Base-by-base conservation (phyloP, 2,113 vertebrate species). In the Prinia subflava region DNA sequence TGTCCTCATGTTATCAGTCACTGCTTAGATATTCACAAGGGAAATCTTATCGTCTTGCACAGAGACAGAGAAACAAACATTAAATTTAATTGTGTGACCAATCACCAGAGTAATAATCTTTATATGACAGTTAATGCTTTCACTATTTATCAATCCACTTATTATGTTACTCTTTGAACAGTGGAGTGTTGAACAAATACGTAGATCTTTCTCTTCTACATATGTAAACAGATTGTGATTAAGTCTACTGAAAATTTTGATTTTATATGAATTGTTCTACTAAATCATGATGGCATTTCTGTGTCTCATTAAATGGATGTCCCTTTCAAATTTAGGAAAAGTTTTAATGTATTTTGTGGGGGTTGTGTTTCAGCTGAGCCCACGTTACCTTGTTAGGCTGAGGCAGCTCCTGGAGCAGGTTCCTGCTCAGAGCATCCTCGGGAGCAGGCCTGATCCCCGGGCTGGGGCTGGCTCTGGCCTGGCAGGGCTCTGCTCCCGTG, bases 131-230 rank as follows among this genome's bases (percentile, higher is more conserved):
- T 95, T 97, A 97, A 96, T 97, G 96, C 93, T 97, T 97, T 97
- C 96, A 96, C 96, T 97, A 96, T 94, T 97, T 96, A 97, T 96
- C 96, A 97, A 92, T 97, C 97, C 95, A 83, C 69, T 97, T 94
- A 84, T 88, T 91, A 92, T 86, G 71, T 87, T 90, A 74, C 46
- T 95, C 85, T 97, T 89, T 95, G 95, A 92, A 90, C 96, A 96
- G 70, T 95, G 91, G 95, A 97, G 75, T 77, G 81, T 80, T 90
- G 94, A 91, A 86, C 71, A 91, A 96, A 92, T 65, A 95, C 55
- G 87, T 68, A 94, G 85, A 69, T 95, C 83, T 90, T 96, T 87
- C 84, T 93, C 33, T 88, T 77, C 90, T 90, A n/a, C 63, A n/a
- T 94, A 59, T 64, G 37, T 46, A 83, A 81, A 92, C 92, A 63